phyloP scores from a whole-genome alignment of 2,888 invertebrate species.

The Scaptomyza cyrtandrae region DNA sequence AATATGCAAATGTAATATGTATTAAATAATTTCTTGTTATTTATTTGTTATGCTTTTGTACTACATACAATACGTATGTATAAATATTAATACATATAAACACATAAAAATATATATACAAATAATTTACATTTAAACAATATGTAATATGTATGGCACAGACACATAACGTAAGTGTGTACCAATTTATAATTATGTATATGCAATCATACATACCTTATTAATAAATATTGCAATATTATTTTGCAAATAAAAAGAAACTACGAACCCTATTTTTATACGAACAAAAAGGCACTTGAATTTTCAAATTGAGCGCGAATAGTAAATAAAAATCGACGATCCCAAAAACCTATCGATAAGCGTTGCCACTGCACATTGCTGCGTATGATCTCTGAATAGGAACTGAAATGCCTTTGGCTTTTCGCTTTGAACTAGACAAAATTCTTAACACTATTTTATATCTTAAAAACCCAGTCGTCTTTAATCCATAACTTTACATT shows the following conservation, averaged over 20 bases:
- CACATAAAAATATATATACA: slow-evolving; percentile 34
- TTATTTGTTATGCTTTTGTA: slow-evolving; percentile 80
- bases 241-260: slow-evolving; percentile 33
- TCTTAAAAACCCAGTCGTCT: not conserved
- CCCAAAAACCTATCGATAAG: not conserved
- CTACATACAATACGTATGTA: slow-evolving; percentile 48
- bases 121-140: slow-evolving; percentile 43
- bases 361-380: not conserved
- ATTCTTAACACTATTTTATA: not conserved
- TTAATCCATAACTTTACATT: too few species aligned
- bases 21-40: slow-evolving; percentile 75
- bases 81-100: slow-evolving; percentile 17
- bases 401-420: not conserved
- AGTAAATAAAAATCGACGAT: not conserved
- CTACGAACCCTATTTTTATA: not conserved
- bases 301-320: not conserved
- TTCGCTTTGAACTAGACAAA: not conserved
- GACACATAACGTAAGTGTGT: slow-evolving; percentile 51
- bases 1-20: slow-evolving; percentile 39
- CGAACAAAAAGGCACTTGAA: not conserved
- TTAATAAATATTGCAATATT: slow-evolving; percentile 50
- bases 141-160: slow-evolving; percentile 47
- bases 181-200: slow-evolving; percentile 30
- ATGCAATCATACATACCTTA: slow-evolving; percentile 29
- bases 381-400: not conserved